Evolutionary conservation across 2,113 vertebrate genomes (phyloP).

Genomic region (Danionella cerebrum): DNA sequence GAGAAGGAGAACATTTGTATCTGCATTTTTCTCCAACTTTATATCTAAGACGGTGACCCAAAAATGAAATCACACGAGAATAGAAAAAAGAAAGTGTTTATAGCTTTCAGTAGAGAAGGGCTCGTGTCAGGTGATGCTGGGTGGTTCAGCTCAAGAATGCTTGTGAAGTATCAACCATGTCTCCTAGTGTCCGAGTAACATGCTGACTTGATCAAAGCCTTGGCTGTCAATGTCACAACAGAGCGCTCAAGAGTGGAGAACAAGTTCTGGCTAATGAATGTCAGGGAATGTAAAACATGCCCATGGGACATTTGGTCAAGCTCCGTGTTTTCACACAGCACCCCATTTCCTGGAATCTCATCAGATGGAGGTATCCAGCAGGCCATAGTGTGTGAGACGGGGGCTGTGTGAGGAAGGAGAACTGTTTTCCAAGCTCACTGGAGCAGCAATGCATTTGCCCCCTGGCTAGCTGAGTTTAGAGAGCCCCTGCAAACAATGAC

Average conservation of each 20-base stretch:
- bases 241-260: neutral
- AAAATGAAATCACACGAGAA: conserved; percentile 26
- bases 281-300: conserved; percentile 17
- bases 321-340: neutral
- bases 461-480: conserved; percentile 29
- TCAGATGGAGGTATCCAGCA: neutral
- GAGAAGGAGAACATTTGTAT: conserved; percentile 26
- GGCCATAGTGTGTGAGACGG: conserved; percentile 2
- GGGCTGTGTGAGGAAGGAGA: conserved; percentile 14
- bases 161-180: conserved; percentile 12
- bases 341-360: neutral
- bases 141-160: conserved; percentile 4
- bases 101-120: conserved; percentile 25
- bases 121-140: neutral
- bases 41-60: neutral
- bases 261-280: neutral
- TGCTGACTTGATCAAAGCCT: conserved; percentile 22
- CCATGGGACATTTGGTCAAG: neutral
- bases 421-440: conserved; percentile 32
- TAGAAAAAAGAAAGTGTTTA: neutral
- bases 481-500: conserved; percentile 35
- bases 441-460: conserved; percentile 26
- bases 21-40: conserved; percentile 6
- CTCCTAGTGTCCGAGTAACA: conserved; percentile 10
- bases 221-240: conserved; percentile 2